Base-by-base conservation (phyloP, 2,113 vertebrate species). In the Tragelaphus scriptus region DNA sequence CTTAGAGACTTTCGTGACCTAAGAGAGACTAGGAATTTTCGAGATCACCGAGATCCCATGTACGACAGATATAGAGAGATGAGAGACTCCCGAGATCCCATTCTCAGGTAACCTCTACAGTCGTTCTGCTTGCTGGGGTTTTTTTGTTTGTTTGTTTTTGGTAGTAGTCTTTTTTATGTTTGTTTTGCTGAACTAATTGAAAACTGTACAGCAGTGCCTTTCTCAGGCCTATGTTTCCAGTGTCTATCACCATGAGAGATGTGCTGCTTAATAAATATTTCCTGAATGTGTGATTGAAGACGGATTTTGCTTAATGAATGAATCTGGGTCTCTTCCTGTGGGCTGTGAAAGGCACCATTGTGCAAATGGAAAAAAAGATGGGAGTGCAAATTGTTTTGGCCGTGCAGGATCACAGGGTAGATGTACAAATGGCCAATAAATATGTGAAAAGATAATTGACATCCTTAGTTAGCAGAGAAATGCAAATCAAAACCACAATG, bases 31-130 rank as follows among this genome's bases (percentile, higher is more conserved):
- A 99, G 98, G 97, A 98, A 99, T 59, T 98, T 98, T 88, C 98
- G 99, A 13, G 98, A 99, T 95, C 98, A 98, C 58, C 97, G 99
- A 55, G 98, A 99, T 15, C 98, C 98, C 25, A 81, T 98, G 85
- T 98, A 99, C 7, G 99, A 99, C 75, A 98, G 99, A 17, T 99
- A 99, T 97, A 99, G 99, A 61, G 99, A 99, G 59, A 97, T 98
- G 96, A 98, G 99, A 84, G 99, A 99, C 63, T 97, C 98, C 40
- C 98, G 98, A 63, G 98, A 99, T 9, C 96, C 98, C 21, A 56
- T 98, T 96, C 99, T 99, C 98, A 99, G 99, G 99, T 99, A 98
- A 40, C 90, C 6, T 79, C 28, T 32, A 47, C 25, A 79, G 81
- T n/a, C 17, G 1, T 86, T 81, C 53, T 47, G 92, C 90, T 86